phyloP scores from a whole-genome alignment of 1,140 invertebrate species.

The Phocides pigmalion region DNA sequence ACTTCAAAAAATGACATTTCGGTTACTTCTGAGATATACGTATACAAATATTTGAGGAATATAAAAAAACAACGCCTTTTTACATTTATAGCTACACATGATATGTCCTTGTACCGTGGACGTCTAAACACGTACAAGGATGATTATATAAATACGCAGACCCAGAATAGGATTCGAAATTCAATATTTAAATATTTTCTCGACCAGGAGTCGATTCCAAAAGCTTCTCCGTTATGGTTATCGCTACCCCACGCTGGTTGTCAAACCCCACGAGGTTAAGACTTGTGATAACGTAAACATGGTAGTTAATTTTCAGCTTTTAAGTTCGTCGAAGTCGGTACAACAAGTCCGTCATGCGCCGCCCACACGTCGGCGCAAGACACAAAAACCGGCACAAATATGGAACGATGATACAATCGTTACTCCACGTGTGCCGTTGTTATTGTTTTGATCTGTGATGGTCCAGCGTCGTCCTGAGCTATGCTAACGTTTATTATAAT shows the following conservation, averaged over 20 bases:
- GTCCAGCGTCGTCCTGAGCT: background rate
- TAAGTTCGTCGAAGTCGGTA: background rate
- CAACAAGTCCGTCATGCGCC: background rate
- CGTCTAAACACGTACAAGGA: too few relatives aligned
- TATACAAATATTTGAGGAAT: too few relatives aligned
- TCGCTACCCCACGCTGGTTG: background rate
- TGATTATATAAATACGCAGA: too few relatives aligned
- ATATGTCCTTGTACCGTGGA: too few relatives aligned
- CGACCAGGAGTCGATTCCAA: too few relatives aligned
- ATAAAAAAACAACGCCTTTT: too few relatives aligned
- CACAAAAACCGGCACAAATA: constrained; percentile 37
- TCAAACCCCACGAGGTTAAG: background rate
- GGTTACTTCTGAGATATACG: background rate
- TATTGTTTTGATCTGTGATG: constrained; percentile 29
- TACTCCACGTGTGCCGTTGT: constrained; percentile 39
- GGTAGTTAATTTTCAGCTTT: background rate
- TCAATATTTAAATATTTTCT: too few relatives aligned
- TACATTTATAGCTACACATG: too few relatives aligned
- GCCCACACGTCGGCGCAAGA: constrained; percentile 25
- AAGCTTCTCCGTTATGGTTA: background rate
- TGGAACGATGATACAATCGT: constrained; percentile 44
- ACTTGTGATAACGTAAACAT: background rate
- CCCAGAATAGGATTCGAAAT: too few relatives aligned
- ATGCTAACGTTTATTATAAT: constrained; percentile 12
- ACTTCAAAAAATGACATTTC: background rate